phyloP scores from a whole-genome alignment of 2,113 vertebrate genomes.

The Catharus fuscescens region DNA sequence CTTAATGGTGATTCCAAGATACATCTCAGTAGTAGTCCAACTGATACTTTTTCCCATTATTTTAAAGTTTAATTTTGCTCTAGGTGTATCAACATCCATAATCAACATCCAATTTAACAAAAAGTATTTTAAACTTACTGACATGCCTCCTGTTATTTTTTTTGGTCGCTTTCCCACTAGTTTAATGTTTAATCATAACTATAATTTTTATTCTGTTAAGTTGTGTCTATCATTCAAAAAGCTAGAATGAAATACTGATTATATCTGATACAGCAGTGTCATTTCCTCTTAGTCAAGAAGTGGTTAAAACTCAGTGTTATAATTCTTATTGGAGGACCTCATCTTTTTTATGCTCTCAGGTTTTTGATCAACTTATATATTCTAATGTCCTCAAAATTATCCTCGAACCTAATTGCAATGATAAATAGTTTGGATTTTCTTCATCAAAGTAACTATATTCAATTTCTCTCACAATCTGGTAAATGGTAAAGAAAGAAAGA shows the following conservation, averaged over 20 bases:
- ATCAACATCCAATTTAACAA: background rate
- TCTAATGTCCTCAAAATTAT: background rate
- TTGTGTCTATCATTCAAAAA: background rate
- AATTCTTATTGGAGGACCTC: background rate
- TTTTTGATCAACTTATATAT: background rate
- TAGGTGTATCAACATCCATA: background rate
- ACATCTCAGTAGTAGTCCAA: background rate
- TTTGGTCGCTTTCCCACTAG: background rate
- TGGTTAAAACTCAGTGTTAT: background rate
- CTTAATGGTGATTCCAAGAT: background rate
- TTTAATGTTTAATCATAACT: background rate
- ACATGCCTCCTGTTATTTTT: background rate
- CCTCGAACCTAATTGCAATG: background rate
- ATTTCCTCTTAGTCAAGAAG: background rate
- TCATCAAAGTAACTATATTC: background rate
- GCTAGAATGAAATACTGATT: background rate
- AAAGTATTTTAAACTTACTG: background rate
- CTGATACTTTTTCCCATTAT: background rate
- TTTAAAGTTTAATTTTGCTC: background rate
- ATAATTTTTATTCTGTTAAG: background rate
- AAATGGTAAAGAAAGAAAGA: background rate
- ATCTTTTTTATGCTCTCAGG: background rate
- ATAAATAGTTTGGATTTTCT: background rate
- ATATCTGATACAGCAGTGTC: background rate
- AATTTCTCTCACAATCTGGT: background rate